Evolutionary conservation across 2,888 invertebrate genomes (phyloP).

Genomic region (Branchellion lobata): DNA sequence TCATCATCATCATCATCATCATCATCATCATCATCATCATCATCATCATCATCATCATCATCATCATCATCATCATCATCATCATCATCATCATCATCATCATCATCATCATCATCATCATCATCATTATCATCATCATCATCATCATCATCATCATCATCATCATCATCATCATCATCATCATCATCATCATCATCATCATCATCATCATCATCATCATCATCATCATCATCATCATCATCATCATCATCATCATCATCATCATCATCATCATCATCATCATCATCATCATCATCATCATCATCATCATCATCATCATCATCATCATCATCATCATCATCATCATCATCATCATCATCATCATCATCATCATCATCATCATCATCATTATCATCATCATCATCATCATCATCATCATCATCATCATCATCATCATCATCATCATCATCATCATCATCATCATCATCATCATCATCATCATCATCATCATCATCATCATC

Average conservation of each 20-base stretch:
- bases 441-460: constrained; percentile 44
- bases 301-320: constrained; percentile 46
- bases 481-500: constrained; percentile 44
- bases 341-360: constrained; percentile 48
- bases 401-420: constrained; percentile 46
- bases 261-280: constrained; percentile 47
- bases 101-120: constrained; percentile 50
- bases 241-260: constrained; percentile 36
- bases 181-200: constrained; percentile 44
- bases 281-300: constrained; percentile 50
- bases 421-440: constrained; percentile 40
- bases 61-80: constrained; percentile 50
- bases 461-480: constrained; percentile 43
- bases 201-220: constrained; percentile 44
- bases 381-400: constrained; percentile 43
- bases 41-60: constrained; percentile 50
- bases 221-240: constrained; percentile 46
- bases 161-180: constrained; percentile 47
- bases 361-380: constrained; percentile 44
- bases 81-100: constrained; percentile 51
- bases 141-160: constrained; percentile 45
- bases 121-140: constrained; percentile 42
- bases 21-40: constrained; percentile 27
- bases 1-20: constrained; percentile 24
- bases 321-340: constrained; percentile 41